phyloP scores from a whole-genome alignment of 2,888 invertebrate species.

The Erynnis tages region DNA sequence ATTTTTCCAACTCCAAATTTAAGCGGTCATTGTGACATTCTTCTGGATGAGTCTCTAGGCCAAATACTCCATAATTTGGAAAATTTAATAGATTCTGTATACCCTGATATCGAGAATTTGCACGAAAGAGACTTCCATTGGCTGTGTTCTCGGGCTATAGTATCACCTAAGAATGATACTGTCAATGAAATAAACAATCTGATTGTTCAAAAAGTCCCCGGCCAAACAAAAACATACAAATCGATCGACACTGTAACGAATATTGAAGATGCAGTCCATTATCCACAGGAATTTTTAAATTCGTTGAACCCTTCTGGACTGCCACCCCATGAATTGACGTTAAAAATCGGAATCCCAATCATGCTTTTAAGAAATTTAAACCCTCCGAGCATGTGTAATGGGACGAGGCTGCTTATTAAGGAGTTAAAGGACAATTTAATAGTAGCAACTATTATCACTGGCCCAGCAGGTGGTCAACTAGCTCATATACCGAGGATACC shows the following conservation, averaged over 20 bases:
- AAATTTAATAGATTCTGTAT: constrained; percentile 16
- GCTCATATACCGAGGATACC: no score
- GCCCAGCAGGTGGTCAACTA: no score
- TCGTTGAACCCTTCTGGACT: constrained; percentile 35
- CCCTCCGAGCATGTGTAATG: constrained; percentile 29
- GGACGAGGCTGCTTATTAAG: constrained; percentile 30
- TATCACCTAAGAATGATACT: constrained; percentile 37
- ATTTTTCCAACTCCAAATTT: constrained; percentile 30
- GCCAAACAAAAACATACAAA: constrained; percentile 31
- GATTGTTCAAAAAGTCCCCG: constrained; percentile 29
- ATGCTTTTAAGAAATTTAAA: constrained; percentile 27
- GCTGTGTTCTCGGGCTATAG: constrained; percentile 37
- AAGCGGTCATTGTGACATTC: constrained; percentile 1
- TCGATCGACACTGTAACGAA: constrained; percentile 38
- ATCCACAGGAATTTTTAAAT: constrained; percentile 42
- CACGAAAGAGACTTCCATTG: constrained; percentile 33
- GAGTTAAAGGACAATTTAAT: constrained; percentile 36
- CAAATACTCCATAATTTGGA: constrained; percentile 31
- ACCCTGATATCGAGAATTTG: constrained; percentile 25
- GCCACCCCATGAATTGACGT: constrained; percentile 34
- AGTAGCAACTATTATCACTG: constrained; percentile 37
- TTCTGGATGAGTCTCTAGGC: constrained; percentile 32
- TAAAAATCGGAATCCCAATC: constrained; percentile 23
- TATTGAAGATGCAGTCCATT: constrained; percentile 37
- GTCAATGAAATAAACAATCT: constrained; percentile 37